Percentiles rank a stretch among this genome's conserved stretches.
phyloP scores from a whole-genome alignment of 2,797 vertebrate species.

The Sparus aurata region DNA sequence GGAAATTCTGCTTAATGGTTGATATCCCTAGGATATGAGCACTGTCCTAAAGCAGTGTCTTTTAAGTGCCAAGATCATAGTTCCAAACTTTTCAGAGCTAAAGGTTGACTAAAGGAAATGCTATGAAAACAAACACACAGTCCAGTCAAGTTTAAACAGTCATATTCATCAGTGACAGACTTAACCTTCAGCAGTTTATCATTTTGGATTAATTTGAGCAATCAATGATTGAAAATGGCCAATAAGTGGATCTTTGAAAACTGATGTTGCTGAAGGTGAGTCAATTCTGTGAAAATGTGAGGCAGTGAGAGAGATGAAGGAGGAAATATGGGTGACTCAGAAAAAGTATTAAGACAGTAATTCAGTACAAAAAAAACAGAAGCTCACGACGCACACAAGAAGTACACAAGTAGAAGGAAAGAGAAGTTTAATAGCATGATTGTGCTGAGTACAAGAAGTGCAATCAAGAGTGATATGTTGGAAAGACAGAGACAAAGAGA shows the following conservation, averaged over 20 bases:
- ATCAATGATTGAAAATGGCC: neutral
- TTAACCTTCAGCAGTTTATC: conserved; percentile 30
- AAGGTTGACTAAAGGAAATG: conserved; percentile 8
- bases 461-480: conserved; percentile 83
- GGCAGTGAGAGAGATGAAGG: conserved; percentile 38
- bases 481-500: conserved; percentile 71
- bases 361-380: conserved; percentile 41
- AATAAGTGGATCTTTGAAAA: neutral
- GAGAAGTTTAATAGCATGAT: conserved; percentile 90
- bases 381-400: conserved; percentile 47
- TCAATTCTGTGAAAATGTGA: neutral
- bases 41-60: neutral
- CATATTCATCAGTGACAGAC: conserved; percentile 5
- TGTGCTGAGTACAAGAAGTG: conserved; percentile 85
- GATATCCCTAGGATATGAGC: neutral
- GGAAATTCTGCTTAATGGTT: conserved; percentile 8
- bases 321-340: conserved; percentile 19
- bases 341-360: conserved; percentile 22
- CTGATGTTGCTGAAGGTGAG: conserved; percentile 22
- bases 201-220: neutral
- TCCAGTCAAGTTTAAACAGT: too few relatives aligned
- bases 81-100: conserved; percentile 36
- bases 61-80: conserved; percentile 4
- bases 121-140: conserved; percentile 22
- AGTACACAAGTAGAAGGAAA: conserved; percentile 72